Percentiles rank a stretch among this genome's conserved stretches.
phyloP scores from a whole-genome alignment of 2,113 vertebrate genomes.

The Cyprinodon brontotheroides region DNA sequence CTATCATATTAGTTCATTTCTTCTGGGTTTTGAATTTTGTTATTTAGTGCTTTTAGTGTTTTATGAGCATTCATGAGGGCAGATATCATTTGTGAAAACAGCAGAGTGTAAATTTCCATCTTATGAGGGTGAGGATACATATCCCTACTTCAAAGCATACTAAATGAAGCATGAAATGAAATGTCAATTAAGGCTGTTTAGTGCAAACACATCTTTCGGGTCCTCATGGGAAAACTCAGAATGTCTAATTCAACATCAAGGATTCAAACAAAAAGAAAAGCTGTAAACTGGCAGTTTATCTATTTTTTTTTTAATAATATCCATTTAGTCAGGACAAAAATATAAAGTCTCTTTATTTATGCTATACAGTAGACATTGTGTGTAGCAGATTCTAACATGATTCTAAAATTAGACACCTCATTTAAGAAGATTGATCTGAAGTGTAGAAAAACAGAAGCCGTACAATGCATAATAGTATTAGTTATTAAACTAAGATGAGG shows the following conservation, averaged over 20 bases:
- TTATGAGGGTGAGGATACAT: background rate
- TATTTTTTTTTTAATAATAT: background rate
- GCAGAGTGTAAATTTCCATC: background rate
- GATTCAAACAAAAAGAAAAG: background rate
- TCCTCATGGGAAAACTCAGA: background rate
- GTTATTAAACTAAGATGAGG: background rate
- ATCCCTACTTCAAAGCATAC: background rate
- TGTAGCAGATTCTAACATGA: background rate
- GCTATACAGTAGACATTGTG: background rate
- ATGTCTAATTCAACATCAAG: background rate
- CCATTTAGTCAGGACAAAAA: background rate
- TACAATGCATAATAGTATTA: too few species aligned
- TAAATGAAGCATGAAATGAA: background rate
- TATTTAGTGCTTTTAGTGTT: background rate
- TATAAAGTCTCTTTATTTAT: too few species aligned
- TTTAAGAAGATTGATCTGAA: background rate
- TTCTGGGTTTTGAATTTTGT: background rate
- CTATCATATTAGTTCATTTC: background rate
- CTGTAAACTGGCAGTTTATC: background rate
- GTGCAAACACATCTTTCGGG: background rate
- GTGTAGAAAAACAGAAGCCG: background rate
- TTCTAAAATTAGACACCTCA: background rate
- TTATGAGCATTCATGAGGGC: background rate
- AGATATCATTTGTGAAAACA: background rate
- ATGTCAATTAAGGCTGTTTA: background rate